Evolutionary conservation across 2,888 invertebrate species (phyloP).

Genomic region (Cryptops parisi): DNA sequence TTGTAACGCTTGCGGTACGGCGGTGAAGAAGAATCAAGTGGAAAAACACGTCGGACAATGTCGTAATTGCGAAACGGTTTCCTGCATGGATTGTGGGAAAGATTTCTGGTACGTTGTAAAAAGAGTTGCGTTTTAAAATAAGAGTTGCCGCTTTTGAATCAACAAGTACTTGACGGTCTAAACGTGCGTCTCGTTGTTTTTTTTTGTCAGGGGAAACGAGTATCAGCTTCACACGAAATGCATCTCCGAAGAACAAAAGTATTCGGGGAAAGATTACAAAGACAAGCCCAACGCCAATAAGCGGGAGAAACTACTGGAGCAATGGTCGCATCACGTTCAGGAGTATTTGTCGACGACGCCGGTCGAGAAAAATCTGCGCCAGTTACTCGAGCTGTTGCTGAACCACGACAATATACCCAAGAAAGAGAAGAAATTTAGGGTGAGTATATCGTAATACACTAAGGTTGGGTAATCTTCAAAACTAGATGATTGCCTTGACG

Average conservation of each 20-base stretch:
- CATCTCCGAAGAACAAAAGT: slow-evolving; percentile 70
- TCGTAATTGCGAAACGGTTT: slow-evolving; percentile 50
- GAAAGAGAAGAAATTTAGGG: slow-evolving; percentile 62
- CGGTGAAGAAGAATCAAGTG: slow-evolving; percentile 78
- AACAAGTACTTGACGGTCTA: too few species aligned
- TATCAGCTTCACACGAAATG: slow-evolving; percentile 70
- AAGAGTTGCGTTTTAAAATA: not conserved
- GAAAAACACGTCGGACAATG: slow-evolving; percentile 67
- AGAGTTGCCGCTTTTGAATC: not conserved
- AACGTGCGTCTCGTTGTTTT: slow-evolving; percentile 28
- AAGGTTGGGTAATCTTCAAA: too few species aligned
- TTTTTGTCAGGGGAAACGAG: slow-evolving; percentile 46
- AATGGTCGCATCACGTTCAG: slow-evolving; percentile 61
- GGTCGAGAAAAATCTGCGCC: slow-evolving; percentile 42
- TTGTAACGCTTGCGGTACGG: slow-evolving; percentile 80
- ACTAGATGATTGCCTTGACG: too few species aligned
- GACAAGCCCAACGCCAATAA: slow-evolving; percentile 55
- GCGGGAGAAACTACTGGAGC: slow-evolving; percentile 71
- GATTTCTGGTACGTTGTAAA: slow-evolving; percentile 55
- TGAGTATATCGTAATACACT: too few species aligned
- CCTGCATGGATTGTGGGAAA: slow-evolving; percentile 87
- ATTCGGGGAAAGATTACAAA: slow-evolving; percentile 65
- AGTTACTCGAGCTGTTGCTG: slow-evolving; percentile 50
- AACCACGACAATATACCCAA: slow-evolving; percentile 67
- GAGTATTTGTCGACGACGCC: slow-evolving; percentile 45